Percentiles rank a stretch among this genome's conserved stretches.
phyloP scores from a whole-genome alignment of 2,797 vertebrate species.

The Acropternis orthonyx region DNA sequence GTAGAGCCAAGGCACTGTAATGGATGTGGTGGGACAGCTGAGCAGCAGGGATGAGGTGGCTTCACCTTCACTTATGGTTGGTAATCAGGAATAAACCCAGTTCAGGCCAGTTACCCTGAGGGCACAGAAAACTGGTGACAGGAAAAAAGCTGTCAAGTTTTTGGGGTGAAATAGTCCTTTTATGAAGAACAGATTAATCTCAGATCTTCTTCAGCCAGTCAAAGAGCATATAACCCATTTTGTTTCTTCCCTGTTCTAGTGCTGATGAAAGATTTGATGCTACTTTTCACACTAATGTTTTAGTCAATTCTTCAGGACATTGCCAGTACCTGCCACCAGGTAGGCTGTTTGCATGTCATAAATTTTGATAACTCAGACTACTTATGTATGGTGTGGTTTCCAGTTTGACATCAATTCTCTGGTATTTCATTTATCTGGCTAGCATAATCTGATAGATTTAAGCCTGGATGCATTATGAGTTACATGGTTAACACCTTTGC shows the following conservation, averaged over 20 bases:
- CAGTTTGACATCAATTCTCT: not conserved
- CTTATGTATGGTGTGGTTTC: not conserved
- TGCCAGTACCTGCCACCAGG: conserved; percentile 91
- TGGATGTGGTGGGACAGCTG: not conserved
- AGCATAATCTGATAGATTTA: not conserved
- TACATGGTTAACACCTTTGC: not conserved
- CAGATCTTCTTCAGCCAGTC: not conserved
- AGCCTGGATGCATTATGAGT: not conserved
- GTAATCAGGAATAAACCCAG: not conserved
- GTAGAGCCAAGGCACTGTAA: not conserved
- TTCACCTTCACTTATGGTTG: not conserved
- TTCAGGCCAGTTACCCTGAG: not conserved
- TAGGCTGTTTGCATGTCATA: conserved; percentile 60
- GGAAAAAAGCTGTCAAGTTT: not conserved
- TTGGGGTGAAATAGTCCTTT: not conserved
- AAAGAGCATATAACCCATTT: not conserved
- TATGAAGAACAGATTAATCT: not conserved
- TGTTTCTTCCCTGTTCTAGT: conserved; percentile 70
- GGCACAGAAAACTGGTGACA: not conserved
- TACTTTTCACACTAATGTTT: conserved; percentile 90
- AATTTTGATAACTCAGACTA: not conserved
- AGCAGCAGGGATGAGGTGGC: not conserved
- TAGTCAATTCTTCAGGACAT: conserved; percentile 85
- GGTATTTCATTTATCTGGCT: not conserved
- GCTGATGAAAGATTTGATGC: conserved; percentile 93